These are phyloP conservation scores for Drosophila quinaria DNA, from an alignment of 2,888 invertebrate species.

Conservation along the genomic window DNA sequence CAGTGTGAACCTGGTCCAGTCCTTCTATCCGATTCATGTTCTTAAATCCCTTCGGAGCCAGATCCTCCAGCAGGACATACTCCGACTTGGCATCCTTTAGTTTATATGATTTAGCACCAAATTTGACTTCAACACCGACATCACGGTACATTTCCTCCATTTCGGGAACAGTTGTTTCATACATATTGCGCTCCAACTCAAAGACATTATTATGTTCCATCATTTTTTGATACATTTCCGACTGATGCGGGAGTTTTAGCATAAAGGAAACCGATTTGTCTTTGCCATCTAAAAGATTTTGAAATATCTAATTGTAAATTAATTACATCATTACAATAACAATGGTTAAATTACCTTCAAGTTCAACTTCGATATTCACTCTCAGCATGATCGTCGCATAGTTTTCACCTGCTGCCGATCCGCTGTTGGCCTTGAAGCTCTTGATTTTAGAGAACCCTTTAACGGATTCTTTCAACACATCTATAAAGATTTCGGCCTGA, in stretches of 20 bases:
- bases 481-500: slow-evolving; percentile 41
- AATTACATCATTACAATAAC: too few species aligned
- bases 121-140: slow-evolving; percentile 64
- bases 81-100: slow-evolving; percentile 54
- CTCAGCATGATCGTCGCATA: slow-evolving; percentile 80
- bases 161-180: slow-evolving; percentile 70
- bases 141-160: slow-evolving; percentile 75
- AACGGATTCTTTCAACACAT: slow-evolving; percentile 36
- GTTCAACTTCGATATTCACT: slow-evolving; percentile 68
- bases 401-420: slow-evolving; percentile 77
- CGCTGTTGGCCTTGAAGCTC: slow-evolving; percentile 51
- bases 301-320: too few species aligned
- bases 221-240: slow-evolving; percentile 42
- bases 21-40: slow-evolving; percentile 75
- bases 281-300: slow-evolving; percentile 18
- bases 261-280: slow-evolving; percentile 63
- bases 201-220: slow-evolving; percentile 67
- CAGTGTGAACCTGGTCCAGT: slow-evolving; percentile 73
- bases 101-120: slow-evolving; percentile 73
- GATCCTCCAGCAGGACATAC: slow-evolving; percentile 76
- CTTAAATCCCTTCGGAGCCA: slow-evolving; percentile 69
- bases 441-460: slow-evolving; percentile 43
- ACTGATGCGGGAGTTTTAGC: slow-evolving; percentile 62
- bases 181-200: slow-evolving; percentile 72
- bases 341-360: slow-evolving; percentile 57